Evolutionary conservation across 2,888 invertebrate genomes (phyloP).

Genomic region (Cataglyphis cursor): DNA sequence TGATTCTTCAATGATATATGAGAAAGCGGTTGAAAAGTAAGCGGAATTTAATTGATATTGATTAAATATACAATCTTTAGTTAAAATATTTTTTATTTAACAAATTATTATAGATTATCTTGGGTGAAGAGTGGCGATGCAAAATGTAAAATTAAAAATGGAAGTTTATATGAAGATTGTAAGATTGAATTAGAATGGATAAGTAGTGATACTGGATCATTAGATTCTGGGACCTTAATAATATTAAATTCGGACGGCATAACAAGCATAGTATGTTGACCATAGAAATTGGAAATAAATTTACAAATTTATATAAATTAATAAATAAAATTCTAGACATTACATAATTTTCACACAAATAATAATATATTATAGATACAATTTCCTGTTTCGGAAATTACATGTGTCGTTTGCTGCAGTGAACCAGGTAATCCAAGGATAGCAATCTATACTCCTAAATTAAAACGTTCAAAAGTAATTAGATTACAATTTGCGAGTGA

Average conservation of each 20-base stretch:
- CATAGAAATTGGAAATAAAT: conserved; percentile 29
- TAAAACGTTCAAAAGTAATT: conserved; percentile 88
- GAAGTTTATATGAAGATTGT: conserved; percentile 91
- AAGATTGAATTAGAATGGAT: conserved; percentile 95
- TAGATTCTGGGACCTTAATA: conserved; percentile 92
- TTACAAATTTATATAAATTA: conserved; percentile 22
- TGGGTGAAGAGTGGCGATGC: conserved; percentile 95
- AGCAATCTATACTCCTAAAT: conserved; percentile 91
- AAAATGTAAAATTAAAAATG: conserved; percentile 88
- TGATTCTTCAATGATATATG: conserved; percentile 89
- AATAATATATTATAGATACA: conserved; percentile 87
- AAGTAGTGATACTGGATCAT: conserved; percentile 88
- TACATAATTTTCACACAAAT: background rate
- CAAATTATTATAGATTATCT: conserved; percentile 88
- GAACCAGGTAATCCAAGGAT: conserved; percentile 93
- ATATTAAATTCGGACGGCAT: conserved; percentile 93
- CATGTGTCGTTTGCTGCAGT: conserved; percentile 92
- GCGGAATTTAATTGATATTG: conserved; percentile 48
- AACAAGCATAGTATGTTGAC: conserved; percentile 90
- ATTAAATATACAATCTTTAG: background rate
- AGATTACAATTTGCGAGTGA: conserved; percentile 94
- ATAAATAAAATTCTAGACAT: background rate
- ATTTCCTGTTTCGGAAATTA: conserved; percentile 92
- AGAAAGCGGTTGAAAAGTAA: conserved; percentile 92
- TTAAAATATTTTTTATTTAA: conserved; percentile 26